These are phyloP conservation scores for Tribolium freemani DNA, from an alignment of 2,888 invertebrate species.

Conservation along the genomic window DNA sequence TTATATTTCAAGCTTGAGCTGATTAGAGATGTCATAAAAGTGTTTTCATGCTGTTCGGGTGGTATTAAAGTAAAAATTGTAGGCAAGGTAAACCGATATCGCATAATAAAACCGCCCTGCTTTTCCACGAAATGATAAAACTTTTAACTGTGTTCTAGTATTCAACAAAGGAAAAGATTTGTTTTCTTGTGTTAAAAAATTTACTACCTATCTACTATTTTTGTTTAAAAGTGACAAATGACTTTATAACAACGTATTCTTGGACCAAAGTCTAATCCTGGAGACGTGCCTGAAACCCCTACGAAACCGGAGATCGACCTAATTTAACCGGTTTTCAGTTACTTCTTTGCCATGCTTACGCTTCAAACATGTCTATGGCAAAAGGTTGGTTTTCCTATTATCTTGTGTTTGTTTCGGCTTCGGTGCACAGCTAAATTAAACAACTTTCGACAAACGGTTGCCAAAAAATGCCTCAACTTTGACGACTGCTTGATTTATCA, in stretches of 20 bases:
- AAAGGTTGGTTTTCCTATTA: constrained; percentile 10
- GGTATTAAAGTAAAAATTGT: background rate
- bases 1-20: background rate
- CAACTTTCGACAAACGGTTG: constrained; percentile 4
- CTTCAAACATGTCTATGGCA: background rate
- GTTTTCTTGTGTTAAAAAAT: background rate
- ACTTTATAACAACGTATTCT: constrained; percentile 31
- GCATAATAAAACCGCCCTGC: background rate
- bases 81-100: background rate
- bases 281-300: constrained; percentile 38
- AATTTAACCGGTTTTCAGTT: constrained; percentile 39
- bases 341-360: constrained; percentile 2
- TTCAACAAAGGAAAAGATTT: background rate
- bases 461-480: background rate
- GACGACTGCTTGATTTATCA: background rate
- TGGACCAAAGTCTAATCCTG: constrained; percentile 39
- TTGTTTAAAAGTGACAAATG: background rate
- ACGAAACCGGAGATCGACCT: constrained; percentile 39
- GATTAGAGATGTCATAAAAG: background rate
- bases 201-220: too few relatives aligned
- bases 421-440: constrained; percentile 27
- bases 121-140: background rate
- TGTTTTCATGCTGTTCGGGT: background rate
- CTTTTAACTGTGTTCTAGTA: background rate
- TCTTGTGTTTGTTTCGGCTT: constrained; percentile 23